phyloP scores from a whole-genome alignment of 1,140 invertebrate genomes.

The Planococcus citri region DNA sequence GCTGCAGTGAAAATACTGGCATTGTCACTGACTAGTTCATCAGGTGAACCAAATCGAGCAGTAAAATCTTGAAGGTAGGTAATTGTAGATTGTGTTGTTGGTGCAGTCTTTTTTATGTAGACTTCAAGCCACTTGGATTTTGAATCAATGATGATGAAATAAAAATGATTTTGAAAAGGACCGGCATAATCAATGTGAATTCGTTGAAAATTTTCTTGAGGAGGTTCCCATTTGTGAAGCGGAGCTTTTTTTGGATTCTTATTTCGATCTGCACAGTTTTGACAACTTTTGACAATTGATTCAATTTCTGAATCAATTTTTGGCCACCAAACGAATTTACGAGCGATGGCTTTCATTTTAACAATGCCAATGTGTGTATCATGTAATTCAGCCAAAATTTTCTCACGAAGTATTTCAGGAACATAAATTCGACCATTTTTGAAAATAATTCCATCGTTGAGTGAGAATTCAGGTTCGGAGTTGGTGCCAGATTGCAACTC shows the following conservation, averaged over 20 bases:
- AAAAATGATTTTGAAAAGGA: conserved; percentile 33
- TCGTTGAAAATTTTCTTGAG: too few species aligned
- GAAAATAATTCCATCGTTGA: conserved; percentile 22
- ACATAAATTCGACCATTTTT: conserved; percentile 21
- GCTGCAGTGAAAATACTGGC: conserved; percentile 26
- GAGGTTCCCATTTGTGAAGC: too few species aligned
- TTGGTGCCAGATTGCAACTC: too few species aligned
- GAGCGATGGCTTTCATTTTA: conserved; percentile 25
- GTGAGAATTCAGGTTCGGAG: too few species aligned
- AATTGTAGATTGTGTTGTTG: conserved; percentile 17
- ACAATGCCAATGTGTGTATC: conserved; percentile 23
- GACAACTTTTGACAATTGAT: too few species aligned
- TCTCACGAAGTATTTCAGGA: conserved; percentile 8
- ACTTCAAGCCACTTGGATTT: too few species aligned
- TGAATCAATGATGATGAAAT: conserved; percentile 36
- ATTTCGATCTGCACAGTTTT: too few species aligned
- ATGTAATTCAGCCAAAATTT: conserved; percentile 24
- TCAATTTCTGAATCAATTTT: too few species aligned
- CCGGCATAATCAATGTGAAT: conserved; percentile 36
- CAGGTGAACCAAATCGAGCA: conserved; percentile 22
- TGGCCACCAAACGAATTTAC: conserved; percentile 18
- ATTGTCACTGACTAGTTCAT: conserved; percentile 25
- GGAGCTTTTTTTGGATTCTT: too few species aligned
- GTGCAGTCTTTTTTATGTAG: conserved; percentile 27
- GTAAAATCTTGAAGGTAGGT: conserved; percentile 19